Base-by-base conservation (phyloP, 2,888 invertebrate genomes). In the Corythucha ciliata region DNA sequence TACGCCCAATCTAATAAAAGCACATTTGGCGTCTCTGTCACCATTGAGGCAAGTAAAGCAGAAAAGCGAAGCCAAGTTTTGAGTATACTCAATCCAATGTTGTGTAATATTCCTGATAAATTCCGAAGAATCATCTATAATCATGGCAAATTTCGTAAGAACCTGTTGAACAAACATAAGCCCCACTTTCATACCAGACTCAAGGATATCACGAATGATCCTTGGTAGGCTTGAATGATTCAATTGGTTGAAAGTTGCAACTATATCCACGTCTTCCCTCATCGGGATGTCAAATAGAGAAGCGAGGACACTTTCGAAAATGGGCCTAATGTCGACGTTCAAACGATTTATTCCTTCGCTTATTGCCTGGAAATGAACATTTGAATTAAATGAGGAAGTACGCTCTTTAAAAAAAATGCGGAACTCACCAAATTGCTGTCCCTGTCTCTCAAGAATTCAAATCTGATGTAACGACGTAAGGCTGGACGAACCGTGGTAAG, bases 211-310 rank as follows among this genome's bases (percentile, higher is more conserved):
- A 16, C n/a, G n/a, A 16, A 49, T 34, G 33, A 49, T 32, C 25
- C 24, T n/a, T 1, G 49, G 40, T 12, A 49, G 49, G 49, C 32
- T 41, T 16, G 24, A 41, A 8, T 29, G 61, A 36, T 68, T 63
- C 54, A 69, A 69, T 36, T 62, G 63, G 27, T 63, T 64, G 32
- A 71, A 59, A 6, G 72, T 68, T 10, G 66, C 67, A 20, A 65
- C 61, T 37, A 70, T 62, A 60, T 72, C 68, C 24, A 72, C 65
- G 40, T 68, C 68, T 36, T 66, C 65, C 39, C 64, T 62, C 10
- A 70, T 61, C 32, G 65, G 62, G 7, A 65, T 63, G 36, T 65
- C 64, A 55, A 56, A 53, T 47, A 58, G 50, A 4, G 53, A 27
- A 34, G 32, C 41, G 42, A 49, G 22, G 18, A 41, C 39, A 14